phyloP scores from a whole-genome alignment of 2,113 vertebrate species.

The Callithrix jacchus region DNA sequence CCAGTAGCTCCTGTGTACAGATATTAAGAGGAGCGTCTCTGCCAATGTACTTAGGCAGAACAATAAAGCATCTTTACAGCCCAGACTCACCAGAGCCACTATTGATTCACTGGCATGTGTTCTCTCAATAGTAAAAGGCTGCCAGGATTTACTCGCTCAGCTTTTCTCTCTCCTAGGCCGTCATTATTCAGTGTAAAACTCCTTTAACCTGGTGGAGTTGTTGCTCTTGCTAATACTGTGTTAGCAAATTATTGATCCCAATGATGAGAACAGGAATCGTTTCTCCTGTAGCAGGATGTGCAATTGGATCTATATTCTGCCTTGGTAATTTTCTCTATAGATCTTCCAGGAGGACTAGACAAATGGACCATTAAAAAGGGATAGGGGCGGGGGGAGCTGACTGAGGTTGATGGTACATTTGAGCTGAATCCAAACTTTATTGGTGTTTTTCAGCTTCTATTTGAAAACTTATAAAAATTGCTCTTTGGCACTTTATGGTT shows the following conservation, averaged over 20 bases:
- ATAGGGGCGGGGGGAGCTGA: slow-evolving; percentile 39
- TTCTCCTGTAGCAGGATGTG: slow-evolving; percentile 77
- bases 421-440: slow-evolving; percentile 82
- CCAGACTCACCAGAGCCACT: slow-evolving; percentile 78
- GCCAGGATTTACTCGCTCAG: slow-evolving; percentile 83
- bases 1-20: slow-evolving; percentile 66
- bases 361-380: slow-evolving; percentile 79
- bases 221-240: slow-evolving; percentile 85
- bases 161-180: slow-evolving; percentile 77
- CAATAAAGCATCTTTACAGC: slow-evolving; percentile 86
- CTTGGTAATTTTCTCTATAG: slow-evolving; percentile 81
- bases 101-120: slow-evolving; percentile 86
- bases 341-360: slow-evolving; percentile 79
- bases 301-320: slow-evolving; percentile 82
- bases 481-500: slow-evolving; percentile 74
- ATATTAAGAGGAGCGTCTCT: slow-evolving; percentile 76
- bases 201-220: slow-evolving; percentile 83
- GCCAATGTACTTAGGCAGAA: slow-evolving; percentile 81
- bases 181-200: slow-evolving; percentile 85
- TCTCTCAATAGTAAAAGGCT: slow-evolving; percentile 86
- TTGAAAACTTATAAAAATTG: slow-evolving; percentile 82
- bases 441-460: slow-evolving; percentile 81
- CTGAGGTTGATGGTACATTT: slow-evolving; percentile 80
- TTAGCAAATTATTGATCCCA: slow-evolving; percentile 86
- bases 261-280: slow-evolving; percentile 85